A percentile compares a stretch with the other conserved stretches of the same genome.
Evolutionary conservation across 2,888 invertebrate species (phyloP).

Genomic region (Synanthedon vespiformis): DNA sequence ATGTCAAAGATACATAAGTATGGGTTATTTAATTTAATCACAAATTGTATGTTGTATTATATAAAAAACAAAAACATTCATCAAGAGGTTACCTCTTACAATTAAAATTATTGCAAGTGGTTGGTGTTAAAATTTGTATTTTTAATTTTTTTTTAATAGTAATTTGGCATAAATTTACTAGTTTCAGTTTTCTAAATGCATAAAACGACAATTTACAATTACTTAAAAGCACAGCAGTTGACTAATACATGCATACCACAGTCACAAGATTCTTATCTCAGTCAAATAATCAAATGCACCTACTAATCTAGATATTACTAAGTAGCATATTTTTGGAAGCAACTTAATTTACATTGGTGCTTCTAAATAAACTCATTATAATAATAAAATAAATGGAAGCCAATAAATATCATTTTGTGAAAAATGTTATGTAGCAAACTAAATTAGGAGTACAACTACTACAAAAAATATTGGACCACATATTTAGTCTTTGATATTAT

Average conservation of each 20-base stretch:
- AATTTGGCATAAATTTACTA: slow-evolving; percentile 62
- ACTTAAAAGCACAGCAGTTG: slow-evolving; percentile 40
- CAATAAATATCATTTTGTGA: slow-evolving; percentile 22
- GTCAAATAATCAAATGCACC: slow-evolving; percentile 55
- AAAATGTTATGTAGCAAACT: slow-evolving; percentile 16
- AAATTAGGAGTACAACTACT: slow-evolving; percentile 20
- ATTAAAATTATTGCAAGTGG: neutral
- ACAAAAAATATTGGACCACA: slow-evolving; percentile 57
- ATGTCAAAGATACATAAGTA: slow-evolving; percentile 58
- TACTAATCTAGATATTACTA: slow-evolving; percentile 22
- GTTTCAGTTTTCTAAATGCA: slow-evolving; percentile 58
- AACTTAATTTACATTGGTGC: slow-evolving; percentile 52
- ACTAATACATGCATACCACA: slow-evolving; percentile 59
- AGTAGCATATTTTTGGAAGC: slow-evolving; percentile 57
- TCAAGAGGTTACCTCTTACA: neutral
- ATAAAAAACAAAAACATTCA: neutral
- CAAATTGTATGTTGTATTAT: slow-evolving; percentile 9
- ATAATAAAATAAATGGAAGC: slow-evolving; percentile 40
- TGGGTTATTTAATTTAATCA: slow-evolving; percentile 54
- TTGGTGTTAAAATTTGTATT: too few species aligned
- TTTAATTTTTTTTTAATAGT: slow-evolving; percentile 24
- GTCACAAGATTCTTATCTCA: slow-evolving; percentile 58
- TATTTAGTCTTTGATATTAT: slow-evolving; percentile 49
- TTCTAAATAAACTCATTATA: slow-evolving; percentile 35
- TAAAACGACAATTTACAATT: slow-evolving; percentile 44